Conservation (phyloP, 2,888 invertebrate species). For the Sarcophaga subvicina region DNA sequence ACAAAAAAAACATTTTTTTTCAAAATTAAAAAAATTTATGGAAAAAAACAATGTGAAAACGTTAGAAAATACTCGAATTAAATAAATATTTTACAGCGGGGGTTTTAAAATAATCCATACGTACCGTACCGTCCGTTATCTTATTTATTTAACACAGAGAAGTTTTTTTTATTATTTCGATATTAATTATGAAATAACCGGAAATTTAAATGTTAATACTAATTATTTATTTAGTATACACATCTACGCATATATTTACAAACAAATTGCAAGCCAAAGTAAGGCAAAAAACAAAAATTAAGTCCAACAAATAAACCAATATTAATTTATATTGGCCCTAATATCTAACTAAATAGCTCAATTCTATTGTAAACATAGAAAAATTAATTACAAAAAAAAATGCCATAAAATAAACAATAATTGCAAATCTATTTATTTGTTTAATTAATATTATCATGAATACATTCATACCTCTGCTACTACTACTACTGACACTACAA, state of each 20-base stretch:
- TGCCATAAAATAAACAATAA: conserved; percentile 28
- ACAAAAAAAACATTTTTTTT: neutral
- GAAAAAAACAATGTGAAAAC: neutral
- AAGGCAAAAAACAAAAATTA: neutral
- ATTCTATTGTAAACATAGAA: conserved; percentile 19
- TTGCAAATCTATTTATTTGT: conserved; percentile 63
- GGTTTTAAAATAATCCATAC: no score
- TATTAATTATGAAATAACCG: conserved; percentile 51
- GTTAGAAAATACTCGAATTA: neutral
- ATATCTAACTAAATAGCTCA: conserved; percentile 25
- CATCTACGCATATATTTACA: no score
- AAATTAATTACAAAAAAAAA: conserved; percentile 19
- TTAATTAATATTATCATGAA: conserved; percentile 64
- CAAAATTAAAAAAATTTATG: no score
- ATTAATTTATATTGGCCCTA: conserved; percentile 38
- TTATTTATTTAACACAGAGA: neutral
- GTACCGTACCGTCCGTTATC: no score
- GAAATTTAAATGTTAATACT: conserved; percentile 62
- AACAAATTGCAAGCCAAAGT: neutral
- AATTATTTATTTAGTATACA: conserved; percentile 43
- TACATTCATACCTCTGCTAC: conserved; percentile 17
- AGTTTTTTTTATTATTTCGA: neutral
- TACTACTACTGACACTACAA: neutral
- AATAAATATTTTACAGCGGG: neutral
- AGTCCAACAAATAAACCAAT: conserved; percentile 24